phyloP scores from a whole-genome alignment of 1,140 invertebrate genomes.

The Tyrophagus putrescentiae region DNA sequence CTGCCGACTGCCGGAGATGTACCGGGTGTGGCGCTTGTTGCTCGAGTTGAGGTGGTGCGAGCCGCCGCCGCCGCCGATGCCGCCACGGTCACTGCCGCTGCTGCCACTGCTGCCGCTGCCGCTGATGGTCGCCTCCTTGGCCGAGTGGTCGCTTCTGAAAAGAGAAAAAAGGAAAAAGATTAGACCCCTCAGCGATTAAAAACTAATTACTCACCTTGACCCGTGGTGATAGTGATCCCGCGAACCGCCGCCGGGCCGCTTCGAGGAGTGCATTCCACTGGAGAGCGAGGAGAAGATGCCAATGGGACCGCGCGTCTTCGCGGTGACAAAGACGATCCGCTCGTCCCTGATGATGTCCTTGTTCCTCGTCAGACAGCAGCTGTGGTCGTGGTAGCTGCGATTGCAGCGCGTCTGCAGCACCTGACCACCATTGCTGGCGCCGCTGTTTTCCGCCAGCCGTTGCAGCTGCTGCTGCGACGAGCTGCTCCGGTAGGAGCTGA shows the following conservation, averaged over 20 bases:
- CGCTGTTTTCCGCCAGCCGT: background rate
- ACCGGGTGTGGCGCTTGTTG: conserved; percentile 56
- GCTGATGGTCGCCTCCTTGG: no score
- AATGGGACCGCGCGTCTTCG: conserved; percentile 49
- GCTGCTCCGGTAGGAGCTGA: background rate
- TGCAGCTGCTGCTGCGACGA: conserved; percentile 1
- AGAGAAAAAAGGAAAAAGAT: background rate
- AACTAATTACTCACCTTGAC: background rate
- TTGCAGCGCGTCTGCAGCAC: background rate
- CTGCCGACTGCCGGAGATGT: conserved; percentile 63
- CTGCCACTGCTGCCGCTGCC: no score
- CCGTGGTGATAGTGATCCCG: background rate
- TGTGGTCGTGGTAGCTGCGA: background rate
- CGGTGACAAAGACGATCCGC: conserved; percentile 50
- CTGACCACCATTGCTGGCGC: no score
- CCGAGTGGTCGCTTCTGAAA: no score
- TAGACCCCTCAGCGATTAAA: background rate
- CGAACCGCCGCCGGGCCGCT: no score
- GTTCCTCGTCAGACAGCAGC: background rate
- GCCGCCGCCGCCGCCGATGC: no score
- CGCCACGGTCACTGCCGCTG: no score
- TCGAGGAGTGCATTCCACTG: no score
- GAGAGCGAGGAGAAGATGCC: conserved; percentile 59
- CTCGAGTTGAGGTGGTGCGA: conserved; percentile 48
- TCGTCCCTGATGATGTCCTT: conserved; percentile 20